Conservation (phyloP, 2,113 vertebrate genomes). For the Gymnorhina tibicen region DNA sequence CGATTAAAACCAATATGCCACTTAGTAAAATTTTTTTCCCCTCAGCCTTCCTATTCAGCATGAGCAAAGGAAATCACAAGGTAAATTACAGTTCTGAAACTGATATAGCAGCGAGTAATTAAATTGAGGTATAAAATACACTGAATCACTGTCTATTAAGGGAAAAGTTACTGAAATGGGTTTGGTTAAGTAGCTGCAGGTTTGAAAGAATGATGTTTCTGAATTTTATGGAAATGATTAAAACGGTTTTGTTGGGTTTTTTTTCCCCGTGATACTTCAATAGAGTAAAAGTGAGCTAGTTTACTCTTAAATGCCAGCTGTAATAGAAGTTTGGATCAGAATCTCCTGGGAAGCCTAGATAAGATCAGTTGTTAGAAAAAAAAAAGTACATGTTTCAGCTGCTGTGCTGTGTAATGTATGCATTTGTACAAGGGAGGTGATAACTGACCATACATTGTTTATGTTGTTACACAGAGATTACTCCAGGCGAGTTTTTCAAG, state of each 20-base stretch:
- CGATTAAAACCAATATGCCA: background rate
- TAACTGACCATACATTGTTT: background rate
- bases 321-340: background rate
- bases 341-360: background rate
- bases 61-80: background rate
- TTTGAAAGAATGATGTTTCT: background rate
- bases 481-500: constrained; percentile 10
- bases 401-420: background rate
- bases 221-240: background rate
- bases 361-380: background rate
- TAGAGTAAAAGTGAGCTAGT: background rate
- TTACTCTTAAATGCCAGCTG: constrained; percentile 15
- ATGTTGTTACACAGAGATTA: background rate
- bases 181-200: background rate
- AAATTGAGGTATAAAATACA: background rate
- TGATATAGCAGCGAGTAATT: background rate
- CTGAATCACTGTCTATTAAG: background rate
- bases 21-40: background rate
- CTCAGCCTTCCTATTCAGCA: background rate
- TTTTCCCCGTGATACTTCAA: background rate
- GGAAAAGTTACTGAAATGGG: background rate
- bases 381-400: background rate
- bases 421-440: background rate
- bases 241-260: background rate
- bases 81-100: background rate